Base-by-base conservation (phyloP, 2,113 vertebrate genomes). In the Choloepus hoffmanni region DNA sequence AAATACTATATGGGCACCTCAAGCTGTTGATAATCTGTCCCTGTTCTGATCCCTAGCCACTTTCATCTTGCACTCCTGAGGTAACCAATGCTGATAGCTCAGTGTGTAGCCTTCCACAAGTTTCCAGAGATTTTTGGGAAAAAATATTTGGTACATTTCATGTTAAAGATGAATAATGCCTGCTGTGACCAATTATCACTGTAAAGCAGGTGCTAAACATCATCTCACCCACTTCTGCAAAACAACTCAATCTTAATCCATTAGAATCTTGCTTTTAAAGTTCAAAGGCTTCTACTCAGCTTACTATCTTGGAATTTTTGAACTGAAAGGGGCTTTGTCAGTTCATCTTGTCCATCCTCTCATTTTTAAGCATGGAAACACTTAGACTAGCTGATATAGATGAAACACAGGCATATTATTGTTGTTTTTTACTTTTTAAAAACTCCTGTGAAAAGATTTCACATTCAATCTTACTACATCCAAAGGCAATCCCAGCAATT, bases 111-210 rank as follows among this genome's bases (percentile, higher is more conserved):
- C 48, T 63, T 89, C 33, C 21, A 7, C 26, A 87, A 58, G 3
- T 1, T 77, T 58, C 33, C 6, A 76, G 1, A n/a, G 13, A 0
- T 13, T 76, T 94, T 77, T 30, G 50, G 24, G 26, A 48, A 74
- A 92, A 43, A 53, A 62, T 13, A 58, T 19, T 74, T 50, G 24
- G 6, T 73, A 43, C 11, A 82, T 82, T 94, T 78, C 4, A 43
- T 5, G 15, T 72, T 81, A 87, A 84, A 67, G 48, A 85, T 96
- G 63, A 95, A 84, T 60, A 68, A 82, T 74, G 18, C 43, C 82
- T n/a, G 7, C 48, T 19, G 14, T 62, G 62, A 73, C 23, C 65
- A 96, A 45, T 92, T 95, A 77, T 88, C 84, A 92, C 78, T 24
- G 1, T 60, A 70, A 93, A 95, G n/a, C 43, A 86, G 83, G 74